Evolutionary conservation across 2,888 invertebrate species (phyloP), one percentile per base, ranked within the genome.

Genomic region (Psylliodes chrysocephalus): DNA sequence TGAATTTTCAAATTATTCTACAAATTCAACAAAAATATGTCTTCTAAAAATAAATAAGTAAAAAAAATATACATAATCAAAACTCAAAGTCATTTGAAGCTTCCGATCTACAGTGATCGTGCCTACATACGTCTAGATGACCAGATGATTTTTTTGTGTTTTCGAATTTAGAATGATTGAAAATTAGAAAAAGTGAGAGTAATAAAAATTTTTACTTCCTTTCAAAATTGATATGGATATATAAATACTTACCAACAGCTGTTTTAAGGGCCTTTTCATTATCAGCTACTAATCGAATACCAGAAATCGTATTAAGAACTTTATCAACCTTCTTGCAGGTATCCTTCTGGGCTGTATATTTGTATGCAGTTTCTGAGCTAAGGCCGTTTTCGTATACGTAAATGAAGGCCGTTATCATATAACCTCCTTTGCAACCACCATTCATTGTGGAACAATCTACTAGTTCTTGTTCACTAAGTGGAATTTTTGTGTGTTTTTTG

Each of bases 391-490:
- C 89, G 81, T 88, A 90, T 73, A 94, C 88, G 79, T 94, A 94
- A 76, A 87, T 84, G 86, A 94, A 95, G 57, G 94, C 94, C 77
- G 90, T 86, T 83, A 94, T 92, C 88, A 89, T 88, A 35, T 88
- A 80, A 67, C 95, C 95, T 54, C 95, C 95, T 73, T 91, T 89
- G 84, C 96, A 96, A 55, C 95, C 96, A 77, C 92, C 89, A 84
- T 95, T 95, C 33, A 93, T 94, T 79, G 10, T 25, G 1, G 82
- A 75, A 79, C 96, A 96, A 84, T 96, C 96, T 59, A 96, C 85
- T 68, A 96, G 85, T 84, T 96, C 95, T 84, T 96, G 95, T 84
- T 96, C 95, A 71, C 94, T 94, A 10, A 96, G 87, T 0, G 94
- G 93, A 2, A 14, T 35, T 7, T 19, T 46, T 8, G 7, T 15